Evolutionary conservation across 2,797 vertebrate species (phyloP).

Genomic region (Leptatherina wallacei): DNA sequence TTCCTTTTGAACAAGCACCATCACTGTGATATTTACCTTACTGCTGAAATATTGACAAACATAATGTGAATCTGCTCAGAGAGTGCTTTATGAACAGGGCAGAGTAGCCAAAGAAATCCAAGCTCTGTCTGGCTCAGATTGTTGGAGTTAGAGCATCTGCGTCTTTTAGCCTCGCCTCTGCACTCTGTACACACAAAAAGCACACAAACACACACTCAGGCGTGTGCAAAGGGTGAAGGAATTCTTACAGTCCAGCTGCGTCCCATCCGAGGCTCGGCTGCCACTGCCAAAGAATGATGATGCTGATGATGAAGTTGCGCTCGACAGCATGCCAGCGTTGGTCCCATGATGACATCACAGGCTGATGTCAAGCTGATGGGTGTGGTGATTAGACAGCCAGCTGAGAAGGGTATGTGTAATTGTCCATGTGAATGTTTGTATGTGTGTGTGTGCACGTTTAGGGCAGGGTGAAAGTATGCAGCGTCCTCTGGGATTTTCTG

Average conservation of each 20-base stretch:
- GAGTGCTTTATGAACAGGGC: constrained; percentile 62
- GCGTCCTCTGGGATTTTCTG: constrained; percentile 67
- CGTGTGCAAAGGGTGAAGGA: constrained; percentile 66
- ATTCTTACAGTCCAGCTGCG: constrained; percentile 78
- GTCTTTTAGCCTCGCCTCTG: constrained; percentile 62
- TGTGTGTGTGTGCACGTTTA: constrained; percentile 33
- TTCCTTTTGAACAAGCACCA: constrained; percentile 36
- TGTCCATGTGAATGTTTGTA: constrained; percentile 23
- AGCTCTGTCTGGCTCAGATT: constrained; percentile 65
- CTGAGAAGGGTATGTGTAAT: constrained; percentile 66
- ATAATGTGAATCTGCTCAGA: constrained; percentile 61
- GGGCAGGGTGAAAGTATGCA: constrained; percentile 76
- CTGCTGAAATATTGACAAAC: constrained; percentile 72
- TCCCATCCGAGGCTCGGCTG: constrained; percentile 62
- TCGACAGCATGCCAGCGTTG: constrained; percentile 75
- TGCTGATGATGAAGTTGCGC: constrained; percentile 78
- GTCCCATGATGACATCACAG: constrained; percentile 87
- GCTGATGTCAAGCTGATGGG: constrained; percentile 85
- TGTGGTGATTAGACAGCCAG: constrained; percentile 79
- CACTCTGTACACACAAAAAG: constrained; percentile 28
- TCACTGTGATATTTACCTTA: constrained; percentile 64
- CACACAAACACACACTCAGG: constrained; percentile 15
- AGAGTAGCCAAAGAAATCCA: constrained; percentile 64
- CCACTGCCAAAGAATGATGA: constrained; percentile 75
- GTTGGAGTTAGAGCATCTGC: constrained; percentile 76